Percentiles rank a stretch among this genome's conserved stretches.
phyloP scores from a whole-genome alignment of 2,888 invertebrate genomes.

The Stratiomys singularior region DNA sequence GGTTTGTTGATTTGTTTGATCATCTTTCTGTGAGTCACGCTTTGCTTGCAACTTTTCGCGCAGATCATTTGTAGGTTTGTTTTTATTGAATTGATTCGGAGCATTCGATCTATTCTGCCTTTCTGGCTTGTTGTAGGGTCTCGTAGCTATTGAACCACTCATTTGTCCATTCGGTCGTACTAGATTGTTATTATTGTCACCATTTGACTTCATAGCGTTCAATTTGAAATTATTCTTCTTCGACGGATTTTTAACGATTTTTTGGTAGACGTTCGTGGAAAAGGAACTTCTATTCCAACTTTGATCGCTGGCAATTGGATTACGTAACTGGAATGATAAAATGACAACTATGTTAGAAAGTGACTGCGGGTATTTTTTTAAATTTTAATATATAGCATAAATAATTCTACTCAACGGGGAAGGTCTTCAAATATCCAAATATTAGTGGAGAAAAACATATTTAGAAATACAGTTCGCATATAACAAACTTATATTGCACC shows the following conservation, averaged over 20 bases:
- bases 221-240: constrained; percentile 1
- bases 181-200: constrained; percentile 54
- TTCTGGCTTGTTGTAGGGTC: not conserved
- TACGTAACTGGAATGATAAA: constrained; percentile 49
- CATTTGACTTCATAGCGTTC: constrained; percentile 35
- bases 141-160: constrained; percentile 43
- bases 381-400: no score
- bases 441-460: no score
- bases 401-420: no score
- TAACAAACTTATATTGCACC: not conserved
- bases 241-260: constrained; percentile 45
- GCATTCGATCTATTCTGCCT: constrained; percentile 31
- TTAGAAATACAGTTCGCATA: not conserved
- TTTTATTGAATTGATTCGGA: constrained; percentile 34
- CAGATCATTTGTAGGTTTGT: constrained; percentile 7
- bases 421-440: no score
- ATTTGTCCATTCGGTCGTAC: constrained; percentile 49
- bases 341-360: no score
- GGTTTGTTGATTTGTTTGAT: constrained; percentile 32
- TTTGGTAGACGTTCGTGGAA: constrained; percentile 55
- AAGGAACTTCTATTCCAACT: constrained; percentile 57
- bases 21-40: not conserved
- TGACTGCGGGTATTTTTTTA: no score
- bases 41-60: constrained; percentile 22
- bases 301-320: constrained; percentile 52